A percentile compares a stretch with the other conserved stretches of the same genome.
These are phyloP conservation scores for Baronia brevicornis DNA, from an alignment of 2,888 invertebrate species.

Conservation along the genomic window DNA sequence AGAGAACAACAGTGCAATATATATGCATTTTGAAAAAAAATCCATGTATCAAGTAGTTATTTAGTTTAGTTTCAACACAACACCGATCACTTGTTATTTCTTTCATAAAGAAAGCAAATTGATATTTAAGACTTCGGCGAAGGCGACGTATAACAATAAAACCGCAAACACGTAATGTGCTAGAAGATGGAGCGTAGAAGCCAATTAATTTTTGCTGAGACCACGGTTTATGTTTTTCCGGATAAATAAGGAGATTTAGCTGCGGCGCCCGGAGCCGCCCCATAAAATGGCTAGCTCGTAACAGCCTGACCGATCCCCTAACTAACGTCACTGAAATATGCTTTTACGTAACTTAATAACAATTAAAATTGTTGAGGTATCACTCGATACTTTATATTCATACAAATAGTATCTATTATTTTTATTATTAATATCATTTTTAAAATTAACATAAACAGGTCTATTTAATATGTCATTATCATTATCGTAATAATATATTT, in stretches of 20 bases:
- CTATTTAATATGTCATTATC: too few relatives aligned
- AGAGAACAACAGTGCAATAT: too few relatives aligned
- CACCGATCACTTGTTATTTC: too few relatives aligned
- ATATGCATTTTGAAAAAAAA: not conserved
- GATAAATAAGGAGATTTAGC: slow-evolving; percentile 74
- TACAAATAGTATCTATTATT: too few relatives aligned
- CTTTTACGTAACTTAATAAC: too few relatives aligned
- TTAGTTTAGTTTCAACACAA: too few relatives aligned
- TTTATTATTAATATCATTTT: slow-evolving; percentile 8
- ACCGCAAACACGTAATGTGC: slow-evolving; percentile 51
- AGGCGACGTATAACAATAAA: slow-evolving; percentile 43
- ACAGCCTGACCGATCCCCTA: slow-evolving; percentile 51
- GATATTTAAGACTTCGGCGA: slow-evolving; percentile 28
- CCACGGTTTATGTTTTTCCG: slow-evolving; percentile 68
- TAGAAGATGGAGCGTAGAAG: slow-evolving; percentile 57
- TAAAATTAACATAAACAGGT: slow-evolving; percentile 1
- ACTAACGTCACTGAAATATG: slow-evolving; percentile 47
- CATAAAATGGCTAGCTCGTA: slow-evolving; percentile 63
- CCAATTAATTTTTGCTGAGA: slow-evolving; percentile 72
- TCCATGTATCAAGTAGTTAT: not conserved
- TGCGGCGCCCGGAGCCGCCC: slow-evolving; percentile 52
- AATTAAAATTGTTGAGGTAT: too few relatives aligned
- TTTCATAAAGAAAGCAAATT: slow-evolving; percentile 21
- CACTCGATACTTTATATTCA: too few relatives aligned
- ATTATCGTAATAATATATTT: too few relatives aligned